Conservation (phyloP, 2,888 invertebrate species). For the Galerucella pusilla region DNA sequence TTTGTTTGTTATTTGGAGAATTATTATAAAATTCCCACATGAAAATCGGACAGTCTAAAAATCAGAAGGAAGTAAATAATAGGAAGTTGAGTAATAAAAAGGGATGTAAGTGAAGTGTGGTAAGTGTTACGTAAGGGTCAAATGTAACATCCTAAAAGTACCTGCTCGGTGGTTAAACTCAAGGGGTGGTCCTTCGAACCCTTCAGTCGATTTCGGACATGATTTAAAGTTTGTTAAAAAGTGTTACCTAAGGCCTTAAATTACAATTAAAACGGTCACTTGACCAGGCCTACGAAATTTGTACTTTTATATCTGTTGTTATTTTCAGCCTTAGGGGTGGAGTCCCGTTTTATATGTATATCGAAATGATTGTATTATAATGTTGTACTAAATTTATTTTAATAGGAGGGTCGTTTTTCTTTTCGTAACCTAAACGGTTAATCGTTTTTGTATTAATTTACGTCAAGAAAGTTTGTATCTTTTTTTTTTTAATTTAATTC, state of each 20-base stretch:
- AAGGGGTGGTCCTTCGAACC: constrained; percentile 49
- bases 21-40: constrained; percentile 32
- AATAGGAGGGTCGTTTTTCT: constrained; percentile 55
- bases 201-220: constrained; percentile 53
- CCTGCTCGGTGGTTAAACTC: constrained; percentile 53
- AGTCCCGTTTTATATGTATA: constrained; percentile 52
- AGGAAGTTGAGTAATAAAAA: constrained; percentile 40
- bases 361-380: constrained; percentile 60
- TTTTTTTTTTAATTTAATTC: not conserved
- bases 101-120: constrained; percentile 43
- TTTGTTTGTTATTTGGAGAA: not conserved
- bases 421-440: constrained; percentile 52
- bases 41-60: constrained; percentile 15
- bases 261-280: constrained; percentile 53
- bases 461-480: constrained; percentile 33
- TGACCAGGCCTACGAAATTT: constrained; percentile 59
- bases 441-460: constrained; percentile 53
- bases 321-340: constrained; percentile 38
- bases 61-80: constrained; percentile 43
- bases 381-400: constrained; percentile 60
- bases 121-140: constrained; percentile 55
- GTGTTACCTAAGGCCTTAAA: constrained; percentile 60
- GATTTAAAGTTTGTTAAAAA: constrained; percentile 58
- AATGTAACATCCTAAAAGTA: constrained; percentile 52
- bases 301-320: constrained; percentile 53